Evolutionary conservation across 2,113 vertebrate genomes (phyloP).

Genomic region (Lichenostomus cassidix): DNA sequence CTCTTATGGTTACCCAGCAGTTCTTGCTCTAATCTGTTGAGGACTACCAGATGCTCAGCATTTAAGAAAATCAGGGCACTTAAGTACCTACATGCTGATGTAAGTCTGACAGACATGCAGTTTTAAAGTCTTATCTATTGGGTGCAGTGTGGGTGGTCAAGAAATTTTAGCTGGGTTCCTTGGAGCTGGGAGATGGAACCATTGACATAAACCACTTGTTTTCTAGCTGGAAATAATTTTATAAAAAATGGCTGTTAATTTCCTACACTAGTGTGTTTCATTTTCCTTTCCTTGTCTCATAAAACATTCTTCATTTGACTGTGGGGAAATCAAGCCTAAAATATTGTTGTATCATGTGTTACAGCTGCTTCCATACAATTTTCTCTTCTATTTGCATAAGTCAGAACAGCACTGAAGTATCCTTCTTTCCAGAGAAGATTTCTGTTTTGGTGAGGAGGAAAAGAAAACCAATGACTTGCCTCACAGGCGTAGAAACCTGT

Average conservation of each 20-base stretch:
- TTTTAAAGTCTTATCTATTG: neutral
- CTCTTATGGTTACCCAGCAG: neutral
- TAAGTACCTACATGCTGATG: neutral
- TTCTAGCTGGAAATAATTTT: neutral
- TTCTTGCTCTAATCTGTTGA: neutral
- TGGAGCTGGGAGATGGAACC: neutral
- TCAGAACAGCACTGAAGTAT: neutral
- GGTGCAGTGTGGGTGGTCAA: neutral
- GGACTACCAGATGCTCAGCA: neutral
- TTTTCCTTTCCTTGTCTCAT: neutral
- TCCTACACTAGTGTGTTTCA: neutral
- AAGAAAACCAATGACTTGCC: neutral
- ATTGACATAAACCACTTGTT: neutral
- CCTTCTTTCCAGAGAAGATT: neutral
- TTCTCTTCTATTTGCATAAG: constrained; percentile 13
- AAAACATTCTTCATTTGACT: neutral
- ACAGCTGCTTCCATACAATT: neutral
- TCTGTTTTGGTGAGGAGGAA: neutral
- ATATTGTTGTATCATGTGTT: neutral
- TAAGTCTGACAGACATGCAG: neutral
- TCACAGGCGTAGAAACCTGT: neutral
- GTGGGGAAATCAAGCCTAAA: constrained; percentile 4
- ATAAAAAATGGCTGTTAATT: neutral
- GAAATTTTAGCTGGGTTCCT: neutral
- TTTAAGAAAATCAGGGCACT: neutral